Percentiles rank a stretch among this genome's conserved stretches.
Conservation (phyloP, 2,888 invertebrate species). For the Melanotus villosus region DNA sequence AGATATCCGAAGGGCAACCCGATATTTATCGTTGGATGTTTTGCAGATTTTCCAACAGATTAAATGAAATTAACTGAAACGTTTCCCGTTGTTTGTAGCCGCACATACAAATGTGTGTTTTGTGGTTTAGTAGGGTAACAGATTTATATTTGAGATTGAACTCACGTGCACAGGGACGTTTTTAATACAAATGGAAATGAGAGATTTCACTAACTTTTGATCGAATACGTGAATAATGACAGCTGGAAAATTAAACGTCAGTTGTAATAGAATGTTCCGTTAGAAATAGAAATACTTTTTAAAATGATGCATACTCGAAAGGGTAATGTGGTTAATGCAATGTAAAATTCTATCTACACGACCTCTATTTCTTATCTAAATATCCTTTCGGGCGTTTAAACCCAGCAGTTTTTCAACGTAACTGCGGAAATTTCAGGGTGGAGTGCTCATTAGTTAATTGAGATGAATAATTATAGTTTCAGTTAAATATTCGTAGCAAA, state of each 20-base stretch:
- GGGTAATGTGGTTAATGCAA: neutral
- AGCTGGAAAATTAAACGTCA: slow-evolving; percentile 1
- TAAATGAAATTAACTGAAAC: neutral
- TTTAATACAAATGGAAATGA: neutral
- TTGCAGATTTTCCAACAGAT: neutral
- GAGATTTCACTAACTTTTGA: neutral
- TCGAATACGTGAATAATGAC: neutral
- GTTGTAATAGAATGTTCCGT: neutral
- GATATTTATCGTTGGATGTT: neutral
- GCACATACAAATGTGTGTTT: neutral
- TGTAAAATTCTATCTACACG: neutral
- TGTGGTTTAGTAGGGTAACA: neutral
- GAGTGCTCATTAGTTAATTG: slow-evolving; percentile 5
- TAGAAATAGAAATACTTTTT: too few species aligned
- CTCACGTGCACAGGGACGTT: neutral
- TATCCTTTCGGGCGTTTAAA: neutral
- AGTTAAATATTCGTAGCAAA: neutral
- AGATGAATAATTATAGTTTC: neutral
- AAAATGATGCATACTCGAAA: too few species aligned
- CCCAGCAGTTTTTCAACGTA: neutral
- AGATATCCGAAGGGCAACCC: neutral
- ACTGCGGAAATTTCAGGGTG: neutral
- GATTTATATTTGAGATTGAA: neutral
- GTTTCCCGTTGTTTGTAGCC: neutral
- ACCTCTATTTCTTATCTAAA: slow-evolving; percentile 1